Evolutionary conservation across 2,888 invertebrate genomes (phyloP).

Genomic region (Pachydiplax longipennis): DNA sequence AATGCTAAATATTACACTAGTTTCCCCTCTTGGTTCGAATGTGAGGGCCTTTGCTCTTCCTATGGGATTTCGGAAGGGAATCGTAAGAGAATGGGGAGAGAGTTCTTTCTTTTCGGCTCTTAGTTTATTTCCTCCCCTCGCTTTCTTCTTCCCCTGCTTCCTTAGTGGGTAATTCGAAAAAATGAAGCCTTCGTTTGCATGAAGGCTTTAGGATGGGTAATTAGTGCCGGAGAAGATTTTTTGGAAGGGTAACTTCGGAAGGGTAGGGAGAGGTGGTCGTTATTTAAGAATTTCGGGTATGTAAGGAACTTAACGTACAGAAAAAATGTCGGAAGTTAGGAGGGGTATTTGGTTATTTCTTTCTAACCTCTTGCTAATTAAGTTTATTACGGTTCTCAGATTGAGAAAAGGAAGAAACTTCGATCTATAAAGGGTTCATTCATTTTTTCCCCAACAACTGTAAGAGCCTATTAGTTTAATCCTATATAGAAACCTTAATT

Average conservation of each 20-base stretch:
- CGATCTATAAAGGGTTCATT: no score
- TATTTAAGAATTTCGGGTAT: not conserved
- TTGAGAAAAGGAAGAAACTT: no score
- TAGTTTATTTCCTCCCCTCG: conserved; percentile 10
- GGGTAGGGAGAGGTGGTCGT: not conserved
- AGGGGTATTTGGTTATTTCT: not conserved
- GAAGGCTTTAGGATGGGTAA: conserved; percentile 13
- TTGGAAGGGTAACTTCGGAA: not conserved
- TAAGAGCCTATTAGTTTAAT: no score
- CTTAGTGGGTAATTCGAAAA: not conserved
- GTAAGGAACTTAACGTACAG: not conserved
- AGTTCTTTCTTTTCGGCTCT: not conserved
- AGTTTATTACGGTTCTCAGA: no score
- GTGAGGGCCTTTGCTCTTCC: not conserved
- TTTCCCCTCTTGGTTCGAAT: not conserved
- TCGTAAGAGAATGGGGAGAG: not conserved
- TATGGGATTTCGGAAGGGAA: not conserved
- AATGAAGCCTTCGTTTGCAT: conserved; percentile 39
- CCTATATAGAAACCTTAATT: no score
- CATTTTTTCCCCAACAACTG: no score
- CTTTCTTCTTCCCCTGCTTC: not conserved
- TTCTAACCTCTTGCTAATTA: no score
- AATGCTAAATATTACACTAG: conserved; percentile 28
- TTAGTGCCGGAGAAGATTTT: not conserved
- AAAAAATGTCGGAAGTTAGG: not conserved